Conservation (phyloP, 2,888 invertebrate species). For the Drosophila setosimentum region DNA sequence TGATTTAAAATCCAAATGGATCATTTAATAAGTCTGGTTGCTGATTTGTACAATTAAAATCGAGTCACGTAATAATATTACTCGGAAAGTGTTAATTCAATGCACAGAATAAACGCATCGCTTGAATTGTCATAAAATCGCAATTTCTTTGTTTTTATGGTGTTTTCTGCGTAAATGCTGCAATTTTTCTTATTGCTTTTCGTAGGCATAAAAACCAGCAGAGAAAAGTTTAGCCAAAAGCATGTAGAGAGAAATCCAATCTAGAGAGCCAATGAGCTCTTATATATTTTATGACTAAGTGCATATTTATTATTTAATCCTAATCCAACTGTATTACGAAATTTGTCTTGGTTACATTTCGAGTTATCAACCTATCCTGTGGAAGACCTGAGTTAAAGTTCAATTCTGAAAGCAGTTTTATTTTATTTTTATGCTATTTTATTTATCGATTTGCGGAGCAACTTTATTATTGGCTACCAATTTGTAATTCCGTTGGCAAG, state of each 20-base stretch:
- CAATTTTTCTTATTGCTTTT: background rate
- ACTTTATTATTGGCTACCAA: conserved; percentile 25
- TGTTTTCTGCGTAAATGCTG: background rate
- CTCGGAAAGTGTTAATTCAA: background rate
- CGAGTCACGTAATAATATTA: background rate
- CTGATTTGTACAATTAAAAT: background rate
- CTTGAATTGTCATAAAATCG: too few relatives aligned
- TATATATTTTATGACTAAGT: background rate
- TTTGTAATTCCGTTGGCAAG: conserved; percentile 14
- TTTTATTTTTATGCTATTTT: too few relatives aligned
- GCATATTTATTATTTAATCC: background rate
- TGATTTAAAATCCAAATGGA: background rate
- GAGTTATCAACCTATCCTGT: background rate
- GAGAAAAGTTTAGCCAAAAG: background rate
- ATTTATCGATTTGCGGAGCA: conserved; percentile 33
- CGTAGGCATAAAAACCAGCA: background rate
- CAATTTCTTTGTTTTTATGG: background rate
- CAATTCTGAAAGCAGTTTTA: background rate
- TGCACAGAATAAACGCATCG: too few relatives aligned
- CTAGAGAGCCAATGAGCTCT: background rate
- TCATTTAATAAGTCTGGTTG: background rate
- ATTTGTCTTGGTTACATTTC: background rate
- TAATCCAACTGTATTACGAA: background rate
- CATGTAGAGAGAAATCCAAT: background rate
- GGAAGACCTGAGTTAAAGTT: background rate